Evolutionary conservation across 2,888 invertebrate genomes (phyloP), one percentile per base, ranked within the genome.

Genomic region (Auanema freiburgensis): DNA sequence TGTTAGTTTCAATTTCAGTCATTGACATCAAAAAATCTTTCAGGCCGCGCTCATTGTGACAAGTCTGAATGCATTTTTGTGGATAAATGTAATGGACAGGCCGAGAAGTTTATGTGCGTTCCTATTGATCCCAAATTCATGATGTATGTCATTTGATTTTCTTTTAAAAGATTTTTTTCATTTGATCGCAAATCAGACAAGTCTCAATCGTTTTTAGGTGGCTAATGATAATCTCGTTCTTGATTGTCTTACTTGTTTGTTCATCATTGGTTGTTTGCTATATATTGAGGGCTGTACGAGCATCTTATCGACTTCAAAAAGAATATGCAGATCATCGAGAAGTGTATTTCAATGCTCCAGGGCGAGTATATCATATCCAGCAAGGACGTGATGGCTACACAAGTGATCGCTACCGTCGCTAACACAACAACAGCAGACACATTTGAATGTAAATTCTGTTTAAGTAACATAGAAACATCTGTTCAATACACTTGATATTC

Each of bases 1-100:
- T 79, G 79, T 78, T 46, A 71, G 78, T 67, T 51, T 33, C 4
- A 33, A 33, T 33, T 33, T 33, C 33, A 33, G 4, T 33, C 33
- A 33, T 33, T 33, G 33, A 33, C 33, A 33, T 33, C 33, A 33
- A 3, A 33, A 33, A 33, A 33, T 33, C 33, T 33, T 8, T 33
- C 41, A 78, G 78, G 78, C 61, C 59, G 67, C 10, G 52, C 69
- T 41, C 66, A 69, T 25, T 79, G 79, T 54, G 75, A 78, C 52
- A 72, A 74, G 49, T 76, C 75, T n/a, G 79, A 79, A 53, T 79
- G 79, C 55, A 69, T 79, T 3, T 77, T 69, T 55, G 66, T 79
- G 33, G 71, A 77, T 52, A 75, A 78, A 43, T 79, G 79, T 60
- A 78, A 79, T 65, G 73, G 72, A 14, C 54, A 59, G 11, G 65